Evolutionary conservation across 2,797 vertebrate genomes (phyloP).

Genomic region (Acipenser ruthenus): DNA sequence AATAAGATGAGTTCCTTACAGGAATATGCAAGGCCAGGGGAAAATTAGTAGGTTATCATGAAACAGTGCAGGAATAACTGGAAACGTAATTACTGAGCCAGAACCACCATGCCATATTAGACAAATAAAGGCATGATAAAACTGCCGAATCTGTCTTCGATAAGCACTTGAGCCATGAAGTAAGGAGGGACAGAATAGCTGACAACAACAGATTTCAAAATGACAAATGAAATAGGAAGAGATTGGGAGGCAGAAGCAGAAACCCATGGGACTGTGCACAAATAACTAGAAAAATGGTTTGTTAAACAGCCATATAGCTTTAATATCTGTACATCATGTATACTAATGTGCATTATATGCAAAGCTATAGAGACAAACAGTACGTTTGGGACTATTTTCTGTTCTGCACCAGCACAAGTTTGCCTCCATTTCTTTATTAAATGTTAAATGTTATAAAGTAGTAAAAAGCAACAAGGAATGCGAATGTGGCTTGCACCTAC

Average conservation of each 20-base stretch:
- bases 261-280: constrained; percentile 44
- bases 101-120: background rate
- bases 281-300: constrained; percentile 44
- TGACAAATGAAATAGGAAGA: constrained; percentile 61
- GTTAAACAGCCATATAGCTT: background rate
- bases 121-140: constrained; percentile 10
- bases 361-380: too few relatives aligned
- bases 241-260: constrained; percentile 49
- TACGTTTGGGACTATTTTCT: too few relatives aligned
- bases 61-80: too few relatives aligned
- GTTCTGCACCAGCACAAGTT: too few relatives aligned
- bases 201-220: constrained; percentile 57
- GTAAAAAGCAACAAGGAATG: too few relatives aligned
- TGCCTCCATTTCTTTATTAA: too few relatives aligned
- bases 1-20: too few relatives aligned
- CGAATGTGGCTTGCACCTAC: too few relatives aligned
- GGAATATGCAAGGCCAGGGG: too few relatives aligned
- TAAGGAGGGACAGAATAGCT: constrained; percentile 45
- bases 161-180: constrained; percentile 24
- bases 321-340: background rate
- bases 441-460: too few relatives aligned
- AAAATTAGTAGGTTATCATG: too few relatives aligned
- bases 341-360: background rate
- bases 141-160: constrained; percentile 40
- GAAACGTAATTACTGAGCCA: too few relatives aligned